Percentiles rank a stretch among this genome's conserved stretches.
phyloP scores from a whole-genome alignment of 2,113 vertebrate genomes.

The Nibea albiflora region DNA sequence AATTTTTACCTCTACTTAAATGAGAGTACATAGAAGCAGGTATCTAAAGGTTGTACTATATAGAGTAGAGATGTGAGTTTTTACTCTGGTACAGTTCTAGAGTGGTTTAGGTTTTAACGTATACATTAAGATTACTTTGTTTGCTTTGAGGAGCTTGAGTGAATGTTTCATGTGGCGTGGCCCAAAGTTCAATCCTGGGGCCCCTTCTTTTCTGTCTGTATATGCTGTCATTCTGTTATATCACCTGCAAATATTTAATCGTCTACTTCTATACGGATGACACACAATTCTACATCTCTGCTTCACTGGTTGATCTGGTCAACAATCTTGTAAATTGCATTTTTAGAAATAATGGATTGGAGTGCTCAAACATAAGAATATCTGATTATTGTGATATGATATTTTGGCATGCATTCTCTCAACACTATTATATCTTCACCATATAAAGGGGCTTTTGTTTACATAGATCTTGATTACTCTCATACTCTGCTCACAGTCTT shows the following conservation, averaged over 20 bases:
- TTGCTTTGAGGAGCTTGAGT: background rate
- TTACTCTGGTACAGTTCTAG: background rate
- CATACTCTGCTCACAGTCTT: no score
- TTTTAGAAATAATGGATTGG: background rate
- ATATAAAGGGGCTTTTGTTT: background rate
- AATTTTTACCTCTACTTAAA: background rate
- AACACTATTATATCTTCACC: background rate
- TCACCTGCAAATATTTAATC: background rate
- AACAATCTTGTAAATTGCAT: background rate
- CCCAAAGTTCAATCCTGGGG: slow-evolving; percentile 3
- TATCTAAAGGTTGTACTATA: background rate
- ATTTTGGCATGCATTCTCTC: background rate
- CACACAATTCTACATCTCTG: background rate
- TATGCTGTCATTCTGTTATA: background rate
- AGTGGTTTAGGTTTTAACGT: background rate
- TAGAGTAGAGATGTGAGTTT: background rate
- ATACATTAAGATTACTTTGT: background rate
- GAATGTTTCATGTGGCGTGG: slow-evolving; percentile 13
- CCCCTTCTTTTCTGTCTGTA: slow-evolving; percentile 9
- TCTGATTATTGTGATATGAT: no score
- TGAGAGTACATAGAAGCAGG: background rate
- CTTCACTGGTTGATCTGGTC: background rate
- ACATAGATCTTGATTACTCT: background rate
- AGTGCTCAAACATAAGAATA: background rate
- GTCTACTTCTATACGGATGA: slow-evolving; percentile 8